Percentiles rank a stretch among this genome's conserved stretches.
Evolutionary conservation across 2,888 invertebrate species (phyloP).

Genomic region (Lymantria monacha): DNA sequence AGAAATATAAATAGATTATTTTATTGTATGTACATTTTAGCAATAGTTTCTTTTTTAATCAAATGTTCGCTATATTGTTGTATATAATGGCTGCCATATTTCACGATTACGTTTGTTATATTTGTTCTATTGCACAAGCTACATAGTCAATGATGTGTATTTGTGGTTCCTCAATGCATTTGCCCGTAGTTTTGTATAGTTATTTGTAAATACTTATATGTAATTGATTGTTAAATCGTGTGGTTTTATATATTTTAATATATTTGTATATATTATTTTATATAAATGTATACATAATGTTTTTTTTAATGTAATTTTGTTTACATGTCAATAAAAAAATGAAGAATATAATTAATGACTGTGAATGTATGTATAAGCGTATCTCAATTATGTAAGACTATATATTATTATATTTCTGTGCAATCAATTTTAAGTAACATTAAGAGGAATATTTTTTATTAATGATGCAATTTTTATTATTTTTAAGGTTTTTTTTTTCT

Average conservation of each 20-base stretch:
- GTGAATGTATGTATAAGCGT: slow-evolving; percentile 4
- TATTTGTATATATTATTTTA: not conserved
- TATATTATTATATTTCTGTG: slow-evolving; percentile 30
- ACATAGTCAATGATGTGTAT: slow-evolving; percentile 23
- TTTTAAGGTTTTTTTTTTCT: slow-evolving; percentile 12
- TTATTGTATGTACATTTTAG: too few species aligned
- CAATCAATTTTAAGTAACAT: slow-evolving; percentile 22
- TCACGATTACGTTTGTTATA: slow-evolving; percentile 14
- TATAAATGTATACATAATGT: not conserved
- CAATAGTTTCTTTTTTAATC: slow-evolving; percentile 9
- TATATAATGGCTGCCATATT: slow-evolving; percentile 23
- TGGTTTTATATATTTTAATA: not conserved
- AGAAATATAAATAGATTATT: too few species aligned
- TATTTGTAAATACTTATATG: slow-evolving; percentile 31
- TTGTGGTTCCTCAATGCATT: slow-evolving; percentile 76
- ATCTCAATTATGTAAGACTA: slow-evolving; percentile 34
- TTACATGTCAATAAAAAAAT: not conserved
- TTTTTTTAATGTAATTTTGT: too few species aligned
- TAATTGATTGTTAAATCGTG: slow-evolving; percentile 16
- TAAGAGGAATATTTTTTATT: not conserved
- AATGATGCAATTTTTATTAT: slow-evolving; percentile 1
- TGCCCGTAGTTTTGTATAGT: slow-evolving; percentile 47
- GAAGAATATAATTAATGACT: not conserved
- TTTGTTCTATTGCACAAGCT: slow-evolving; percentile 11
- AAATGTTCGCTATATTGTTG: slow-evolving; percentile 7